Conservation (phyloP, 1,140 invertebrate species). For the Pseudomyrmex cubaensis region DNA sequence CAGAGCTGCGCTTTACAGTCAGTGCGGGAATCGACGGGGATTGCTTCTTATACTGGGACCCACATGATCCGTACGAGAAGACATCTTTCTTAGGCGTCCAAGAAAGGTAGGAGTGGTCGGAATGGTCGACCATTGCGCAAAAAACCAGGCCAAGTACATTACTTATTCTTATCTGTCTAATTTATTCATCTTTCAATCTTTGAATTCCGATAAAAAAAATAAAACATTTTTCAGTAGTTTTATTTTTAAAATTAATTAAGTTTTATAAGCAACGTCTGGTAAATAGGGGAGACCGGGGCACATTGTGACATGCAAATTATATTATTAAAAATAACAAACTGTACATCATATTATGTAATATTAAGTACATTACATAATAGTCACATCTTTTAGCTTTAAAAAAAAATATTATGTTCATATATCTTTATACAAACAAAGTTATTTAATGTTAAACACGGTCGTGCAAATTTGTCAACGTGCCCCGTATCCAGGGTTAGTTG, state of each 20-base stretch:
- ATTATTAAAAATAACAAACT: too few species aligned
- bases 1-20: conserved; percentile 71
- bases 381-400: too few species aligned
- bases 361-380: too few species aligned
- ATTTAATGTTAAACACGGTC: too few species aligned
- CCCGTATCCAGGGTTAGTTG: too few species aligned
- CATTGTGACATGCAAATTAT: too few species aligned
- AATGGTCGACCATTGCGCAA: conserved; percentile 38
- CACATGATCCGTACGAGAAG: conserved; percentile 57
- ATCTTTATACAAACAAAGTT: too few species aligned
- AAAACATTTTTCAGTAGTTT: neutral
- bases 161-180: neutral
- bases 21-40: conserved; percentile 65
- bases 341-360: too few species aligned
- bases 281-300: too few species aligned
- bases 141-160: too few species aligned
- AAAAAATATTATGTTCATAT: too few species aligned
- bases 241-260: neutral
- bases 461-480: too few species aligned
- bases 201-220: neutral
- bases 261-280: neutral
- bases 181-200: neutral
- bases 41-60: conserved; percentile 52
- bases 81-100: conserved; percentile 63
- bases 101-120: conserved; percentile 66